Evolutionary conservation across 2,797 vertebrate species (phyloP).

Genomic region (Phataginus tricuspis): DNA sequence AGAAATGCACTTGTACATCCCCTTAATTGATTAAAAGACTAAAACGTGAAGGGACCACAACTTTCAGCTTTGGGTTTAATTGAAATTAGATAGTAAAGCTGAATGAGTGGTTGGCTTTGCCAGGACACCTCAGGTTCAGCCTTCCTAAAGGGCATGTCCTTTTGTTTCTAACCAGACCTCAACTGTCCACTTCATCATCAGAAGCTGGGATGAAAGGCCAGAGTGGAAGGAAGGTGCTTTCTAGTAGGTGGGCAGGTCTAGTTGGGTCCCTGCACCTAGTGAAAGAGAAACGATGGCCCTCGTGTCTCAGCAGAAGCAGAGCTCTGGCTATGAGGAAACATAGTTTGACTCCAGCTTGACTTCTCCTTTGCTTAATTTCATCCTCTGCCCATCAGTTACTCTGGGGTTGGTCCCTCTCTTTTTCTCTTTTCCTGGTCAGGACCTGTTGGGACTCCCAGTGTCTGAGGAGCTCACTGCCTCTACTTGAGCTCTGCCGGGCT

Average conservation of each 20-base stretch:
- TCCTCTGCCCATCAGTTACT: neutral
- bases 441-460: neutral
- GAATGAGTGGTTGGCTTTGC: neutral
- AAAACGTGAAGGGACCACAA: neutral
- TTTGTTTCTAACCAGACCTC: neutral
- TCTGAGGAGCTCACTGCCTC: neutral
- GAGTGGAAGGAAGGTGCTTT: neutral
- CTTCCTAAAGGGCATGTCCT: neutral
- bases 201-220: neutral
- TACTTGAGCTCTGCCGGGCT: neutral
- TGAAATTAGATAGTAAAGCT: conserved; percentile 7
- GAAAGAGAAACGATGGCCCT: neutral
- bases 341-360: neutral
- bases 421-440: neutral
- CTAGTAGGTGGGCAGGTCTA: neutral
- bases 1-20: neutral
- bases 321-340: neutral
- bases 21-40: neutral
- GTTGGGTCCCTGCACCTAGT: neutral
- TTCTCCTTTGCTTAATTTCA: neutral
- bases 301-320: neutral
- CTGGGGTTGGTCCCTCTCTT: neutral
- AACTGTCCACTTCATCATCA: neutral
- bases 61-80: neutral
- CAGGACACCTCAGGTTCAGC: neutral